Conservation (phyloP, 1,140 invertebrate genomes). For the Scylla paramamosain region DNA sequence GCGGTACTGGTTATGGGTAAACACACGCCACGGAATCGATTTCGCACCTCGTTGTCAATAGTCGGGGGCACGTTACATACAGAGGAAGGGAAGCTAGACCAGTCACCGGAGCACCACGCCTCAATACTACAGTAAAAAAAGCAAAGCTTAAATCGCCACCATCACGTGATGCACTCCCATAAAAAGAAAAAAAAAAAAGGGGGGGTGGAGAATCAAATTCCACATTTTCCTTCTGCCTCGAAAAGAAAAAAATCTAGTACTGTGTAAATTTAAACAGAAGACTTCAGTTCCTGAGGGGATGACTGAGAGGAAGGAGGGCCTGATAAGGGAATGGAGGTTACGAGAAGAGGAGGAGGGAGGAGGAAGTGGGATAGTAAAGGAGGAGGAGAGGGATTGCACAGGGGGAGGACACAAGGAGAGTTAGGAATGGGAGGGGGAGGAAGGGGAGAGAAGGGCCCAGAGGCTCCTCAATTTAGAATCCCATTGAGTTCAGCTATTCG, state of each 20-base stretch:
- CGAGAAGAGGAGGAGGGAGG: not conserved
- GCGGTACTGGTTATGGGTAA: not conserved
- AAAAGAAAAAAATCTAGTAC: not conserved
- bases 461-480: conserved; percentile 14
- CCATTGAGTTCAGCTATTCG: not conserved
- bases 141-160: not conserved
- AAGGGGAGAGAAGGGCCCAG: not conserved
- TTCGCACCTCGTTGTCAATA: not conserved
- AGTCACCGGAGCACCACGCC: not conserved
- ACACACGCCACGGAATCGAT: not conserved
- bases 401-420: not conserved
- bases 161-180: not conserved
- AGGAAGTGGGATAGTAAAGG: not conserved
- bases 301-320: not conserved
- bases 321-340: conserved; percentile 9
- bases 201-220: too few species aligned
- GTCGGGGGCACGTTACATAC: not conserved
- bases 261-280: not conserved
- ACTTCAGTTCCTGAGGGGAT: not conserved
- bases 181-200: not conserved
- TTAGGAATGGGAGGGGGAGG: not conserved
- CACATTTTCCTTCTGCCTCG: too few species aligned
- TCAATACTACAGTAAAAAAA: not conserved
- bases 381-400: not conserved
- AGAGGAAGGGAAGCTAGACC: not conserved